phyloP scores from a whole-genome alignment of 92 coral and sea anemone species.

The Porites lobata region DNA sequence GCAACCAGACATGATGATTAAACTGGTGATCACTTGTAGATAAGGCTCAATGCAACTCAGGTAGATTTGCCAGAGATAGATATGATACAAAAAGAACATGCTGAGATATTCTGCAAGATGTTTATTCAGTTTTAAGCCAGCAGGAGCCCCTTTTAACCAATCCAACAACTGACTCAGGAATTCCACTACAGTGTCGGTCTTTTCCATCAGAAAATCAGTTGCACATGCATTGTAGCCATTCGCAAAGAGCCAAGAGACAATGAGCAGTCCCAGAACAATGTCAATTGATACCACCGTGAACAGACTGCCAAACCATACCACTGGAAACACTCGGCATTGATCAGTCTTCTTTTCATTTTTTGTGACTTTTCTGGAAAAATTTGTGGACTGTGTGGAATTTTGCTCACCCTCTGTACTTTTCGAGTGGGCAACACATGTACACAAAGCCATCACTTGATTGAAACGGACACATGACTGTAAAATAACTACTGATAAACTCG shows the following conservation, averaged over 20 bases:
- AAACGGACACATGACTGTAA: conserved; percentile 18
- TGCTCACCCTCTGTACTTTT: neutral
- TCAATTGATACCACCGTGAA: conserved; percentile 57
- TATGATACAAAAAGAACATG: conserved; percentile 88
- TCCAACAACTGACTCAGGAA: conserved; percentile 73
- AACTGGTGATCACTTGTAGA: conserved; percentile 76
- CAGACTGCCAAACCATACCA: conserved; percentile 44
- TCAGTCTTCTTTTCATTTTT: neutral
- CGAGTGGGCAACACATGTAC: neutral
- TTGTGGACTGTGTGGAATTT: neutral
- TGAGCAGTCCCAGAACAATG: conserved; percentile 71
- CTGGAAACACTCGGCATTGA: conserved; percentile 1
- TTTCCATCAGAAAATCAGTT: conserved; percentile 68
- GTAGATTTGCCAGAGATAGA: conserved; percentile 93
- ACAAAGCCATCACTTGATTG: conserved; percentile 26
- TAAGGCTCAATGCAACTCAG: conserved; percentile 83
- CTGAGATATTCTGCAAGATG: conserved; percentile 88
- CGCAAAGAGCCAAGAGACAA: conserved; percentile 66
- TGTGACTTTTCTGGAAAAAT: neutral
- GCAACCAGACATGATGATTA: conserved; percentile 85
- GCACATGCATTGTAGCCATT: conserved; percentile 41
- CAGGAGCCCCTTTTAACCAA: conserved; percentile 96
- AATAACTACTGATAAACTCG: conserved; percentile 24
- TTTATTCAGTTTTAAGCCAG: conserved; percentile 92
- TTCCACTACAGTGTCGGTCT: conserved; percentile 82